Evolutionary conservation across 2,113 vertebrate species (phyloP), one percentile per base, ranked within the genome.

Genomic region (Collichthys lucidus): DNA sequence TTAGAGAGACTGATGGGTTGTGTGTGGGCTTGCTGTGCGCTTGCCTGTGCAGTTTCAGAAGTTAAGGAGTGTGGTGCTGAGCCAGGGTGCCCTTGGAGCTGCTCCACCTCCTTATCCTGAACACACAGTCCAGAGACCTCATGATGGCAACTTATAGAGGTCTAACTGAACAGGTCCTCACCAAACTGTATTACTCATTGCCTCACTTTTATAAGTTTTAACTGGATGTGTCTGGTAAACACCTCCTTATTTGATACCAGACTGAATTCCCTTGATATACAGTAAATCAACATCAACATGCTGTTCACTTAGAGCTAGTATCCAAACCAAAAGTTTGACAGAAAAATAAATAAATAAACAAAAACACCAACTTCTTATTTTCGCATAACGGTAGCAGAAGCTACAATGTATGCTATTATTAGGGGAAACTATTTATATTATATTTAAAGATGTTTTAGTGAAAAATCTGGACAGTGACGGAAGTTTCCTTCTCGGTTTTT

Each of bases 71-170:
- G 65, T 90, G 88, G 92, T 89, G 57, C 53, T 4, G 60, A 65
- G 85, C 91, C 92, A 94, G 88, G 67, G 44, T 80, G 82, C 79
- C 80, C 46, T 84, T 81, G 57, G 68, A 86, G 63, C 53, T 47
- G 73, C 61, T 84, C 66, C 77, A 83, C 84, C 86, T 91, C 65
- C 85, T 86, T 29, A 14, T 82, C 86, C 81, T 79, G 46, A 83
- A 89, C 70, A 29, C 71, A 64, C 70, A 69, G 87, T 63, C 86
- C 86, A 75, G 69, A 89, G 75, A 77, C 86, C 67, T 69, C 70
- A 46, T 72, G 49, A 82, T 69, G 67, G 81, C 72, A 65, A 79
- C 68, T 56, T 69, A 62, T 57, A 82, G 62, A 62, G 40, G 26
- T 72, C 35, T 79, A 82, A 86, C 90, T 86, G 86, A 83, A 90